Conservation (phyloP, 2,113 vertebrate species). For the Centropus unirufus region DNA sequence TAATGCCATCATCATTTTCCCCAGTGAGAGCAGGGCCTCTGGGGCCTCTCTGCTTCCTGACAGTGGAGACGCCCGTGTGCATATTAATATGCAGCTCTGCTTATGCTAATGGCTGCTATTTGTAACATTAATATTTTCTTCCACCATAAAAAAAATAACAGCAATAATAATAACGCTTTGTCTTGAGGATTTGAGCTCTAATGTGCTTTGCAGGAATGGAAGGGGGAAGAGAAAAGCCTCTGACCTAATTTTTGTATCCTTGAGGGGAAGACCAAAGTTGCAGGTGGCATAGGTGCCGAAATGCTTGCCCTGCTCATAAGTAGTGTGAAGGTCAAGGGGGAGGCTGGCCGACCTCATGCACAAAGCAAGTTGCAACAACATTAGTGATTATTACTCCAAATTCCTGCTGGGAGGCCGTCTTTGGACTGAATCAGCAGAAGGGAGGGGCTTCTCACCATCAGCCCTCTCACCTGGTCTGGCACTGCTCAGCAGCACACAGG, state of each 20-base stretch:
- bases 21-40: constrained; percentile 73
- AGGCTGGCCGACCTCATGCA: background rate
- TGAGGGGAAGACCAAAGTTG: constrained; percentile 19
- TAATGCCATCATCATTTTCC: constrained; percentile 73
- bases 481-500: background rate
- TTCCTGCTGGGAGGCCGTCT: background rate
- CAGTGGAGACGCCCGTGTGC: constrained; percentile 65
- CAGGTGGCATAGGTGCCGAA: constrained; percentile 13
- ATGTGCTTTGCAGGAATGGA: constrained; percentile 62
- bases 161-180: constrained; percentile 74
- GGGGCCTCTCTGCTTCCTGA: constrained; percentile 72
- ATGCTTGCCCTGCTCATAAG: background rate
- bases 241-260: constrained; percentile 68
- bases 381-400: background rate
- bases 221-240: constrained; percentile 39
- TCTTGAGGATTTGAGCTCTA: constrained; percentile 77
- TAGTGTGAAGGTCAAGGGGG: background rate
- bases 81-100: constrained; percentile 77
- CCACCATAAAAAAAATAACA: constrained; percentile 72
- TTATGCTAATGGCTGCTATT: constrained; percentile 75
- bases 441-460: background rate
- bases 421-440: background rate
- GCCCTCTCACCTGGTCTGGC: background rate
- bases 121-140: constrained; percentile 82
- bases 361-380: background rate